These are phyloP conservation scores for Agrilus planipennis DNA, from an alignment of 1,140 invertebrate genomes.

Conservation along the genomic window DNA sequence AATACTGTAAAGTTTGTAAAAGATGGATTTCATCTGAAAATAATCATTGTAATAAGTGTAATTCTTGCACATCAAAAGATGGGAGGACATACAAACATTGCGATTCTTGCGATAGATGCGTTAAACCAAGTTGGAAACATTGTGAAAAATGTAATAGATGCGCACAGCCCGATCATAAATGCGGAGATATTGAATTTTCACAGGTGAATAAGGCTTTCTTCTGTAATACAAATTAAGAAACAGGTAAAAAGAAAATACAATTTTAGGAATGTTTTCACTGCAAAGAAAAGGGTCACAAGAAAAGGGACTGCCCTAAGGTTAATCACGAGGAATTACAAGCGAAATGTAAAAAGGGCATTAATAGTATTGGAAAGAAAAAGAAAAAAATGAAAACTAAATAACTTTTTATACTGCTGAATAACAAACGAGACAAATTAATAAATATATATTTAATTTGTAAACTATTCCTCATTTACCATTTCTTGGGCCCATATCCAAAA, in stretches of 20 bases:
- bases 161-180: slow-evolving; percentile 46
- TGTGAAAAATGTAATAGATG: slow-evolving; percentile 60
- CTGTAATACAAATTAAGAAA: neutral
- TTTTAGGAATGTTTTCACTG: slow-evolving; percentile 27
- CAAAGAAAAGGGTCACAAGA: slow-evolving; percentile 25
- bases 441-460: too few relatives aligned
- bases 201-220: too few relatives aligned
- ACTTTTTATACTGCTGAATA: too few relatives aligned
- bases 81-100: slow-evolving; percentile 71
- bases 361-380: too few relatives aligned
- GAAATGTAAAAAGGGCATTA: slow-evolving; percentile 16
- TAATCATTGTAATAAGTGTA: slow-evolving; percentile 62
- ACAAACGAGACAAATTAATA: too few relatives aligned
- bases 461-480: too few relatives aligned
- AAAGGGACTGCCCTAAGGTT: slow-evolving; percentile 21
- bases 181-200: slow-evolving; percentile 38
- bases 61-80: slow-evolving; percentile 68
- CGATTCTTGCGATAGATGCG: slow-evolving; percentile 59
- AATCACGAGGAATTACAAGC: slow-evolving; percentile 10
- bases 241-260: slow-evolving; percentile 1
- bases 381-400: too few relatives aligned
- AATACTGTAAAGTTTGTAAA: slow-evolving; percentile 57
- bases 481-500: too few relatives aligned
- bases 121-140: slow-evolving; percentile 74
- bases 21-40: slow-evolving; percentile 59